These are phyloP conservation scores for Ptilodon capucinus DNA, from an alignment of 2,888 invertebrate species.

Conservation along the genomic window DNA sequence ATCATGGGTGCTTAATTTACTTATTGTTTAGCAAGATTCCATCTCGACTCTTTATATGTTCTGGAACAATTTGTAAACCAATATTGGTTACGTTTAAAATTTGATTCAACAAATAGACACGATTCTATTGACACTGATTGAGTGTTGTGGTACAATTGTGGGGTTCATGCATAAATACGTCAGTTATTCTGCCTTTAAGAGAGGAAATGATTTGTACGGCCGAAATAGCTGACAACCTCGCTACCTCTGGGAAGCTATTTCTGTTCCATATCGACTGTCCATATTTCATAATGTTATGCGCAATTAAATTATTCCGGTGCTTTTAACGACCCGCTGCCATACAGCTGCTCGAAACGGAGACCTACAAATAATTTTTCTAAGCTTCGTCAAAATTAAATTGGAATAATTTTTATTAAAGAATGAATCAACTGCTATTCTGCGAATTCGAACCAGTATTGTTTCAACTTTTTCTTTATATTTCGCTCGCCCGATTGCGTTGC, in stretches of 20 bases:
- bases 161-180: slow-evolving; percentile 22
- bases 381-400: not conserved
- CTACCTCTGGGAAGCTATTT: slow-evolving; percentile 33
- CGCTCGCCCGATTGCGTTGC: not conserved
- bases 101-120: slow-evolving; percentile 3
- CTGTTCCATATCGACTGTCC: slow-evolving; percentile 32
- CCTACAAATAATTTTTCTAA: slow-evolving; percentile 10
- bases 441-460: not conserved
- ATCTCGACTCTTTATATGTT: not conserved
- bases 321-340: slow-evolving; percentile 15
- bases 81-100: not conserved
- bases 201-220: slow-evolving; percentile 31
- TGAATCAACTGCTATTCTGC: not conserved
- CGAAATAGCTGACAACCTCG: slow-evolving; percentile 29
- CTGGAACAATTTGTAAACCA: too few species aligned
- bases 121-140: slow-evolving; percentile 13
- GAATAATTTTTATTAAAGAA: not conserved
- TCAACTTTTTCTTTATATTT: not conserved
- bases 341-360: slow-evolving; percentile 5
- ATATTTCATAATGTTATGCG: slow-evolving; percentile 30
- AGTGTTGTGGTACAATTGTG: slow-evolving; percentile 19
- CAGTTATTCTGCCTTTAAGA: slow-evolving; percentile 21
- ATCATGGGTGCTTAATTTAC: too few species aligned
- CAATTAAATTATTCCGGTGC: slow-evolving; percentile 30
- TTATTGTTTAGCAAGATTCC: too few species aligned